A percentile compares a stretch with the other conserved stretches of the same genome.
These are phyloP conservation scores for Cyanoramphus novaezelandiae DNA, from an alignment of 2,113 vertebrate genomes.

Conservation along the genomic window DNA sequence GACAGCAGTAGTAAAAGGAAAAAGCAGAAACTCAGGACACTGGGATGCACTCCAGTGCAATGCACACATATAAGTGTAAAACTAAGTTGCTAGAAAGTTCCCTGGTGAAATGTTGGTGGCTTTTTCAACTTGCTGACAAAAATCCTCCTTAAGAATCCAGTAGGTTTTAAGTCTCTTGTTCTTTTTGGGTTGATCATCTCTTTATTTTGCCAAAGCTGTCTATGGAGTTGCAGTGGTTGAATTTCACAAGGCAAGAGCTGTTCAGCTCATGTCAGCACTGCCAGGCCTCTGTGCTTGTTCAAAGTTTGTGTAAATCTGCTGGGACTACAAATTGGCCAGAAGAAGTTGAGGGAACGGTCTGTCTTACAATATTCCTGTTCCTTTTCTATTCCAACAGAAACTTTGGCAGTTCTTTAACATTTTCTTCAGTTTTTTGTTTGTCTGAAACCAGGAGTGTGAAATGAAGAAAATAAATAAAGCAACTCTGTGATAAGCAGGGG, in stretches of 20 bases:
- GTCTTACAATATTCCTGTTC: neutral
- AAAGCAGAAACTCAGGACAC: neutral
- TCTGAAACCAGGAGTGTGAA: neutral
- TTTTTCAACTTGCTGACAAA: slow-evolving; percentile 14
- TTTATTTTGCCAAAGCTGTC: slow-evolving; percentile 4
- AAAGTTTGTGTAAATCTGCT: neutral
- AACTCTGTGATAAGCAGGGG: neutral
- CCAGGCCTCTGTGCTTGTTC: slow-evolving; percentile 25
- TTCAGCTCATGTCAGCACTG: neutral
- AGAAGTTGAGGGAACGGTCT: neutral
- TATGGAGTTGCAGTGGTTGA: neutral
- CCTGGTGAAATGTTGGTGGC: neutral
- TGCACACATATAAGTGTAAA: neutral
- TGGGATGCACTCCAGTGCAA: neutral
- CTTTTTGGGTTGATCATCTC: neutral
- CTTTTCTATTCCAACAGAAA: neutral
- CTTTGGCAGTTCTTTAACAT: neutral
- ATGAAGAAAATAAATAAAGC: neutral
- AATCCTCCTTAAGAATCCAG: neutral
- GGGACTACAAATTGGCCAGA: slow-evolving; percentile 28
- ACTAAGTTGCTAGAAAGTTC: neutral
- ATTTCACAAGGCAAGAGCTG: neutral
- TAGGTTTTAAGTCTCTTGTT: neutral
- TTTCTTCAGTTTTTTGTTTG: neutral
- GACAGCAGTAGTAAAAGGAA: accelerated